These are phyloP conservation scores for Periophthalmus modestus DNA, from an alignment of 2,113 vertebrate genomes.

Conservation along the genomic window DNA sequence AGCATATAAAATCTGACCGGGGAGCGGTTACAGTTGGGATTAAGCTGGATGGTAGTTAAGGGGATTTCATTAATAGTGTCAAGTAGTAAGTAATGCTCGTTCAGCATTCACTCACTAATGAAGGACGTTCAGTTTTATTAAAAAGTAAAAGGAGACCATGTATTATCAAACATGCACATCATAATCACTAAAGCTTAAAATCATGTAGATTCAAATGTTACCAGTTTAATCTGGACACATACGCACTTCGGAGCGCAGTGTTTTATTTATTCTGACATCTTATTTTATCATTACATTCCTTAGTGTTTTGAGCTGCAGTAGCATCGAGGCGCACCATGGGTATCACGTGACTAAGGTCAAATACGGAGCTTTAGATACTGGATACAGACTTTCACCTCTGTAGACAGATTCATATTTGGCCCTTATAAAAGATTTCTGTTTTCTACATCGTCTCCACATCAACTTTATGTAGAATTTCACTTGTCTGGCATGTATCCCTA, in stretches of 20 bases:
- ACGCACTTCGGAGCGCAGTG: neutral
- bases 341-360: no score
- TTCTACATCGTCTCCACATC: neutral
- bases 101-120: constrained; percentile 31
- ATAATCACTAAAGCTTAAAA: neutral
- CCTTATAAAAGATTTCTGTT: neutral
- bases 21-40: constrained; percentile 50
- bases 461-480: neutral
- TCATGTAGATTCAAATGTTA: neutral
- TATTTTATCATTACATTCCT: neutral
- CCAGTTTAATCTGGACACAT: neutral
- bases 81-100: constrained; percentile 49
- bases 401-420: neutral
- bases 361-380: no score
- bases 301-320: neutral
- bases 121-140: constrained; percentile 8
- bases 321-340: no score
- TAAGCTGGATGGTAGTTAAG: constrained; percentile 44
- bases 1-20: constrained; percentile 50
- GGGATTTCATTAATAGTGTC: constrained; percentile 50
- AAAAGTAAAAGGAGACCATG: neutral
- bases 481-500: neutral
- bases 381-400: no score
- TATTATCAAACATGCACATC: neutral
- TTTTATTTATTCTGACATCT: no score